A percentile compares a stretch with the other conserved stretches of the same genome.
These are phyloP conservation scores for Micrastur ruficollis DNA, from an alignment of 2,797 vertebrate genomes.

Conservation along the genomic window DNA sequence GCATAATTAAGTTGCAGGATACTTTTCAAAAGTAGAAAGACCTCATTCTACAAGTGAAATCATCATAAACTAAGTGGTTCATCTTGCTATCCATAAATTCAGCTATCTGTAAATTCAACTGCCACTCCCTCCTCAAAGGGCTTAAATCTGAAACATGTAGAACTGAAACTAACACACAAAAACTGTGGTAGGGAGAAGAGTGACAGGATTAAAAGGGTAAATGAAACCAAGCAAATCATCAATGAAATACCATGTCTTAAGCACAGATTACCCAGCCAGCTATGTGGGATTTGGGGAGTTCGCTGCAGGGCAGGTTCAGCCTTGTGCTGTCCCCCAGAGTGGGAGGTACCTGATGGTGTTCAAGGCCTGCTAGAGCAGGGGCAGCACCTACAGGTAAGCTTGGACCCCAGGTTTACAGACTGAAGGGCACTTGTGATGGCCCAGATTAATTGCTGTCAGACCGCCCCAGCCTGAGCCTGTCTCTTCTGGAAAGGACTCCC, in stretches of 20 bases:
- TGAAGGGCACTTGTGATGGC: not conserved
- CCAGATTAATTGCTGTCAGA: not conserved
- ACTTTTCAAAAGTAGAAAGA: not conserved
- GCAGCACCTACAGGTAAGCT: not conserved
- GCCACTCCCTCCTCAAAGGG: not conserved
- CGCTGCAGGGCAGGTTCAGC: not conserved
- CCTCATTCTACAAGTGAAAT: not conserved
- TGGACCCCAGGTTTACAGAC: not conserved
- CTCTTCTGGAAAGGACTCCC: not conserved
- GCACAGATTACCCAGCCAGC: not conserved
- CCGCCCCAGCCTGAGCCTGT: accelerated
- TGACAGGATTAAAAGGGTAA: not conserved
- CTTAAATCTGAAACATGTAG: not conserved
- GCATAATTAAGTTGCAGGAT: not conserved
- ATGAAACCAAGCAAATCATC: not conserved
- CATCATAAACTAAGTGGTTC: not conserved
- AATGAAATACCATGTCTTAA: not conserved
- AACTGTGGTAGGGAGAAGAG: not conserved
- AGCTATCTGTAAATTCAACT: not conserved
- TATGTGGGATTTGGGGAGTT: not conserved
- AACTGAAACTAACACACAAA: not conserved
- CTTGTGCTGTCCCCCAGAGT: not conserved
- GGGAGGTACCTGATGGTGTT: not conserved
- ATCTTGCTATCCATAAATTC: not conserved
- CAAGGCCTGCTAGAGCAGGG: not conserved